These are phyloP conservation scores for Euclidia mi DNA, from an alignment of 2,888 invertebrate species.

Conservation along the genomic window DNA sequence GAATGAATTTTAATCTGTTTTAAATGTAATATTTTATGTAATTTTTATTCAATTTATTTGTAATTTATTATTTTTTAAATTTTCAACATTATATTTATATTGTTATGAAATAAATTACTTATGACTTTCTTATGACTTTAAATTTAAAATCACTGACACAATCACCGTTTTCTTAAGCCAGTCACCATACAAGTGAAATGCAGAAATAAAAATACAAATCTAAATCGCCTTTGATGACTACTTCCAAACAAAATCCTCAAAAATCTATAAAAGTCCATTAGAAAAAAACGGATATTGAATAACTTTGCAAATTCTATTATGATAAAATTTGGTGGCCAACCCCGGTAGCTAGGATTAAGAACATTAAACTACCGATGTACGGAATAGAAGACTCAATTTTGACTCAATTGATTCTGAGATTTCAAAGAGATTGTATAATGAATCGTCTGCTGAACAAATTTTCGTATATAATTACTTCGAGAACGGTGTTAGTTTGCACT, in stretches of 20 bases:
- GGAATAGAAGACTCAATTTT: slow-evolving; percentile 55
- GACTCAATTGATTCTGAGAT: slow-evolving; percentile 59
- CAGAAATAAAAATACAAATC: slow-evolving; percentile 9
- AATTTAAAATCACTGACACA: slow-evolving; percentile 6
- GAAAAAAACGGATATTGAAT: slow-evolving; percentile 44
- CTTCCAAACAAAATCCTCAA: too few species aligned
- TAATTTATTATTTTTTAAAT: too few species aligned
- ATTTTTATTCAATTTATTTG: too few species aligned
- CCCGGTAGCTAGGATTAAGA: too few species aligned
- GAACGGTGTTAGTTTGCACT: slow-evolving; percentile 21
- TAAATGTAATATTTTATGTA: too few species aligned
- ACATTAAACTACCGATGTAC: too few species aligned
- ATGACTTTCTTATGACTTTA: too few species aligned
- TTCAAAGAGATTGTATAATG: slow-evolving; percentile 54
- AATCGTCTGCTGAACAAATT: slow-evolving; percentile 51
- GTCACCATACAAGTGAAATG: slow-evolving; percentile 2
- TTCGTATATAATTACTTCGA: slow-evolving; percentile 47
- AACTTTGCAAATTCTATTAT: slow-evolving; percentile 54
- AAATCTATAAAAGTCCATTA: background rate
- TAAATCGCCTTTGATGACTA: background rate
- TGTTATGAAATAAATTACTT: too few species aligned
- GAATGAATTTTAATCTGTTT: too few species aligned
- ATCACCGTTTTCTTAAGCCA: background rate
- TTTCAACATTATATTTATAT: too few species aligned
- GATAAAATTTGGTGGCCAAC: too few species aligned